These are phyloP conservation scores for Diglossa cyanea DNA, from an alignment of 2,797 vertebrate genomes.

Conservation along the genomic window DNA sequence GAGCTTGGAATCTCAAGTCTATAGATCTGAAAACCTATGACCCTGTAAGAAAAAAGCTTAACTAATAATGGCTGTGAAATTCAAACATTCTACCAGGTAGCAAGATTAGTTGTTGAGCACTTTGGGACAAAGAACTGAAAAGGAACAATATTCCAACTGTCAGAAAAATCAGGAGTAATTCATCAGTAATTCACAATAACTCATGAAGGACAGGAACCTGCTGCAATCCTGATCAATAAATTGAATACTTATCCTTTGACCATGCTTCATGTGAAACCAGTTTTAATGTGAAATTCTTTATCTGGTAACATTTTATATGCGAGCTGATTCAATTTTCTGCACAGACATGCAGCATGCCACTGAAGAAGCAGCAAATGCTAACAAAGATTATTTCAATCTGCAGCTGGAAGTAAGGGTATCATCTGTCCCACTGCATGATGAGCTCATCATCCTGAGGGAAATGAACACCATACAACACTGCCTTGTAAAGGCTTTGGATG, in stretches of 20 bases:
- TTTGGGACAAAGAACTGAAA: background rate
- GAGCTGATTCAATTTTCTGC: background rate
- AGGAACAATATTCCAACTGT: background rate
- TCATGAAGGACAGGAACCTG: background rate
- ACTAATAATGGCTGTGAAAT: background rate
- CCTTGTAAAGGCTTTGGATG: background rate
- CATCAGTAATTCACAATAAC: background rate
- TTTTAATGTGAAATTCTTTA: background rate
- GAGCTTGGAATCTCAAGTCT: background rate
- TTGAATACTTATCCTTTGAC: background rate
- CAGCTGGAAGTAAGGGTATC: background rate
- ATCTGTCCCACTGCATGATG: background rate
- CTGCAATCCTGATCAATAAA: background rate
- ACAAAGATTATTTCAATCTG: slow-evolving; percentile 12
- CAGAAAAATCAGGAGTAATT: background rate
- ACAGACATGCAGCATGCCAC: background rate
- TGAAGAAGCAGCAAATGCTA: slow-evolving; percentile 7
- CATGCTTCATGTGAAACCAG: background rate
- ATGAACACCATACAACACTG: background rate
- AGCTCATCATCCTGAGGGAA: background rate
- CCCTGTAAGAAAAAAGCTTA: background rate
- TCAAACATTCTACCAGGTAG: background rate
- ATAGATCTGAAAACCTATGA: background rate
- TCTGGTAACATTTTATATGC: background rate
- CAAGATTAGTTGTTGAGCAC: background rate